These are phyloP conservation scores for Nymphicus hollandicus DNA, from an alignment of 2,113 vertebrate genomes.

Conservation along the genomic window DNA sequence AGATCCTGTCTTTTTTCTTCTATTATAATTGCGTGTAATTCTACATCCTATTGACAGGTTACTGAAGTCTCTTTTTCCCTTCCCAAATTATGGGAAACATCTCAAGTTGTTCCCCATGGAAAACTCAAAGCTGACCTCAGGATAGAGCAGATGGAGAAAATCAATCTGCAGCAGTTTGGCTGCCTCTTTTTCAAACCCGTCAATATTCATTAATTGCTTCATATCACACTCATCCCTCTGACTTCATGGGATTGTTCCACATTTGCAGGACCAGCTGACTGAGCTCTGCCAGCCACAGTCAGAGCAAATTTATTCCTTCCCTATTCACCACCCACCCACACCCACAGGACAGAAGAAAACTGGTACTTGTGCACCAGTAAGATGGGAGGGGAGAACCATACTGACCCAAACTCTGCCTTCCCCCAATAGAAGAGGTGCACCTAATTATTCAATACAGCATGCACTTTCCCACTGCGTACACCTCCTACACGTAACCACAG, in stretches of 20 bases:
- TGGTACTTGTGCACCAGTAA: fast-evolving
- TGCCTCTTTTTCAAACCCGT: not conserved
- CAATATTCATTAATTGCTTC: not conserved
- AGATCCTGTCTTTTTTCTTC: not conserved
- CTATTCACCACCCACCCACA: not conserved
- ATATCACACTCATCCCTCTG: not conserved
- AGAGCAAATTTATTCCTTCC: not conserved
- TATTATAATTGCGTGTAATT: not conserved
- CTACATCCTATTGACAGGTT: not conserved
- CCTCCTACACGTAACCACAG: not conserved
- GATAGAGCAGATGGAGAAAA: not conserved
- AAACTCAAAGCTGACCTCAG: not conserved
- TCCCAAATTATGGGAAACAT: not conserved
- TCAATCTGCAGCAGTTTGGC: not conserved
- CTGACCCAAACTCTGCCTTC: not conserved
- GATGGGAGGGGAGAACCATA: not conserved
- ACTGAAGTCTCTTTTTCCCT: not conserved
- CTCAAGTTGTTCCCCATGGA: not conserved
- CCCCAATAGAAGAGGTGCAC: not conserved
- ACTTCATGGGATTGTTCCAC: not conserved
- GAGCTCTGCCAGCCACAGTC: not conserved
- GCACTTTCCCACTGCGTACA: not conserved
- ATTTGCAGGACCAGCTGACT: not conserved
- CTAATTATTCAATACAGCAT: not conserved
- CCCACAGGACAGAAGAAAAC: not conserved